Base-by-base conservation (phyloP, 2,888 invertebrate species). In the Cataglyphis livida region DNA sequence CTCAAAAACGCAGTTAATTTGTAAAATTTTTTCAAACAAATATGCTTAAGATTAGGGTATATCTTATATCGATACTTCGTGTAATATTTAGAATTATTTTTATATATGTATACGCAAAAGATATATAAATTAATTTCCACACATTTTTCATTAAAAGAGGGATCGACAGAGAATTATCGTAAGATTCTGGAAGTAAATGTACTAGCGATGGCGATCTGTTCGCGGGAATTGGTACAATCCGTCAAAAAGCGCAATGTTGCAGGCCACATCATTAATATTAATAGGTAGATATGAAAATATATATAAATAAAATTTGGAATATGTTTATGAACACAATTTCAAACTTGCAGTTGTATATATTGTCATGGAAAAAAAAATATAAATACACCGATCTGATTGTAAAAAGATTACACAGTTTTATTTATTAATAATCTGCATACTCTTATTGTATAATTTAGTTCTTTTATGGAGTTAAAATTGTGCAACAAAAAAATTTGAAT, bases 181-280 rank as follows among this genome's bases (percentile, higher is more conserved):
- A 87, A 89, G 12, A 93, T 95, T 88, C 74, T 95, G 83, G 95
- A 95, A 21, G 94, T 95, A 10, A 97, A 97, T 92, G 95, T 96
- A 0, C 91, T 96, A 48, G 96, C 95, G 0, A 93, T 96, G 0
- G 95, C 96, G 44, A 94, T 96, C 21, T 96, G 96, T 85, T 94
- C 96, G 3, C 95, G 96, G 61, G 96, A 96, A 92, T 95, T 96
- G 0, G 90, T 96, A 0, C 95, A 95, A 81, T 94, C 95, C 0
- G 96, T 96, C 96, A 95, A 94, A 48, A 95, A 95, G 44, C 93
- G 95, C 54, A 93, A 95, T 1, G 93, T 95, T 0, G 95, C 95
- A 62, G 96, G 96, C 0, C 96, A 96, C 86, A 95, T 97, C 84
- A 95, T 97, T 74, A 95, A 96, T 75, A 95, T 97, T 78, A 96